Percentiles rank a stretch among this genome's conserved stretches.
These are phyloP conservation scores for Quadriops clusia DNA, from an alignment of 2,888 invertebrate species.

Conservation along the genomic window DNA sequence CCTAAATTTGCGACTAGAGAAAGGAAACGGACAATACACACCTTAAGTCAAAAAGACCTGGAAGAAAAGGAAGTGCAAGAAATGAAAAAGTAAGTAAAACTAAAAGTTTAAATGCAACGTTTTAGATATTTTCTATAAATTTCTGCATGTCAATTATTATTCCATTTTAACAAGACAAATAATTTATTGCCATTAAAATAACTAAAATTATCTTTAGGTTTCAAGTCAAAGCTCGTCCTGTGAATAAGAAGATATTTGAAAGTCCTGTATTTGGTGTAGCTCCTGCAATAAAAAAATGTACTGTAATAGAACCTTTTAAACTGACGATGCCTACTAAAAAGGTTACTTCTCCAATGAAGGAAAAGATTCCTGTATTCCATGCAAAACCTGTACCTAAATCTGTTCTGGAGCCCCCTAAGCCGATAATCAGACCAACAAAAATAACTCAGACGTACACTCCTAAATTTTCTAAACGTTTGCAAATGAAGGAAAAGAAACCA, in stretches of 20 bases:
- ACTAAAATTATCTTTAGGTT: constrained; percentile 28
- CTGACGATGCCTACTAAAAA: constrained; percentile 37
- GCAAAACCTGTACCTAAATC: constrained; percentile 52
- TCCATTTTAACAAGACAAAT: too few species aligned
- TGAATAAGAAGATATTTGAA: constrained; percentile 47
- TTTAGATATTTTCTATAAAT: too few species aligned
- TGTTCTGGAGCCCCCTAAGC: constrained; percentile 37
- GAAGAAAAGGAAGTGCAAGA: constrained; percentile 53
- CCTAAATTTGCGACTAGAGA: constrained; percentile 43
- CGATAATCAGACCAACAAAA: constrained; percentile 19
- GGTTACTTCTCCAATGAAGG: constrained; percentile 4
- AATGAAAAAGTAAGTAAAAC: constrained; percentile 41
- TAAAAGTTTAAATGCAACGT: constrained; percentile 5
- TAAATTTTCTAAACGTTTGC: too few species aligned
- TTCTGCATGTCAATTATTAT: too few species aligned
- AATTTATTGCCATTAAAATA: too few species aligned
- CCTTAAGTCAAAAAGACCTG: constrained; percentile 46
- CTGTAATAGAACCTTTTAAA: constrained; percentile 53
- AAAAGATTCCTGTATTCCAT: too few species aligned
- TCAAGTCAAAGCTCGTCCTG: constrained; percentile 55
- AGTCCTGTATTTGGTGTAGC: constrained; percentile 40
- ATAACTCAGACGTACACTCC: constrained; percentile 31
- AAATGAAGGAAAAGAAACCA: not conserved
- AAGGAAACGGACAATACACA: constrained; percentile 42
- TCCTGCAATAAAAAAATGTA: constrained; percentile 43